Evolutionary conservation across 2,113 vertebrate genomes (phyloP), one percentile per base, ranked within the genome.

Genomic region (Todiramphus chloris): DNA sequence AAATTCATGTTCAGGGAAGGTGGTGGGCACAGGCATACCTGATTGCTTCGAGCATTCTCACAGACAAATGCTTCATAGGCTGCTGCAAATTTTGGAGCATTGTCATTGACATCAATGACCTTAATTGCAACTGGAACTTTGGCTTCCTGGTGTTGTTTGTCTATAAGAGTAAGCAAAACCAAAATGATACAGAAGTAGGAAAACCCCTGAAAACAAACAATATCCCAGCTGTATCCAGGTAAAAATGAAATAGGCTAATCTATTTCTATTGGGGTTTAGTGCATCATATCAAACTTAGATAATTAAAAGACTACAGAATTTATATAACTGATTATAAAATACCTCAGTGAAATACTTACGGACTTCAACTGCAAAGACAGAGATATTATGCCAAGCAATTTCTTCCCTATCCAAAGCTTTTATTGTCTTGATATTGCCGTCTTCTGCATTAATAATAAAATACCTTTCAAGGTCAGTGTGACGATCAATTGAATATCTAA

Each of bases 381-480:
- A 99, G 83, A 99, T 99, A 82, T 99, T 99, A 81, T 99, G 99
- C 99, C 99, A 99, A 93, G 98, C 87, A 28, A 98, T 99, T 55
- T 98, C 96, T 94, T 99, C 99, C 94, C 99, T 98, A 97, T 99
- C 99, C 98, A 99, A 97, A 23, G 98, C 97, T 97, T 99, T 99
- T 6, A 97, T 98, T 30, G 99, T 99, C 96, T 98, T 99, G 87
- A 99, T 99, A 97, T 98, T 98, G 89, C 99, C 99, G 55, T 99
- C 99, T 73, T 99, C 99, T 84, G 98, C 87, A 93, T 98, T 98
- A 93, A 99, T 98, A 87, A 96, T 98, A 97, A 99, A 99, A 95
- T 98, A 99, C 97, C 99, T 98, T 95, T 99, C 99, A 33, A 99
- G 98, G 94, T 99, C 99, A 46, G 99, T 99, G 94, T 99, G 99